Evolutionary conservation across 2,797 vertebrate species (phyloP).

Genomic region (Chromis chromis): DNA sequence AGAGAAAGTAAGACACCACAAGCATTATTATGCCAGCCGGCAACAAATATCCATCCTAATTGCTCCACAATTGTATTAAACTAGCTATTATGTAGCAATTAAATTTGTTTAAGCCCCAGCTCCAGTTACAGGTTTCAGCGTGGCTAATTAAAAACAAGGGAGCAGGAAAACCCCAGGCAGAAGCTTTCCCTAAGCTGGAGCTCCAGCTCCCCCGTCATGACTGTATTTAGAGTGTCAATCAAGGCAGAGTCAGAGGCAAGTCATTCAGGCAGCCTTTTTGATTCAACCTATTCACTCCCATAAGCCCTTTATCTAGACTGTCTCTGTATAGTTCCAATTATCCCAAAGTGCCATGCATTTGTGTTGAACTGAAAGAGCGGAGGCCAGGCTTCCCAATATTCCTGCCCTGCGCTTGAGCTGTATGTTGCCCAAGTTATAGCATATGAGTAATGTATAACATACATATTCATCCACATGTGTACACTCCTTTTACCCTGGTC

Average conservation of each 20-base stretch:
- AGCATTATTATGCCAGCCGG: conserved; percentile 69
- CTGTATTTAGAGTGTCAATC: conserved; percentile 80
- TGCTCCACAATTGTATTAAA: conserved; percentile 83
- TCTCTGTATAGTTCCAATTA: conserved; percentile 65
- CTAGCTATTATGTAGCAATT: conserved; percentile 83
- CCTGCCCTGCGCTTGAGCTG: not conserved
- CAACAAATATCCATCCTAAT: conserved; percentile 82
- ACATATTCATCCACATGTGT: conserved; percentile 21
- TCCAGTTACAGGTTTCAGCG: conserved; percentile 80
- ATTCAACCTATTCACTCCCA: conserved; percentile 65
- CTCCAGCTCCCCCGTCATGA: conserved; percentile 67
- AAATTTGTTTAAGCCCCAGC: conserved; percentile 77
- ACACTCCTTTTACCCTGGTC: conserved; percentile 11
- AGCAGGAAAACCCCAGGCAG: conserved; percentile 74
- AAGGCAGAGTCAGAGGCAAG: conserved; percentile 61
- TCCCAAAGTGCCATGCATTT: conserved; percentile 46
- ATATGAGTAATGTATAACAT: not conserved
- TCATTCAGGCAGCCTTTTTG: conserved; percentile 67
- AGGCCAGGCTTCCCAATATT: conserved; percentile 11
- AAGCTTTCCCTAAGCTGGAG: conserved; percentile 74
- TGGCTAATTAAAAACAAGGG: conserved; percentile 82
- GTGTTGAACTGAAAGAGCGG: conserved; percentile 29
- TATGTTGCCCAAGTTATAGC: conserved; percentile 9
- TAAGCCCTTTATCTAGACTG: conserved; percentile 61
- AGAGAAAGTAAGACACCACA: conserved; percentile 49